A percentile compares a stretch with the other conserved stretches of the same genome.
phyloP scores from a whole-genome alignment of 2,888 invertebrate species.

The Lordiphosa andalusiaca region DNA sequence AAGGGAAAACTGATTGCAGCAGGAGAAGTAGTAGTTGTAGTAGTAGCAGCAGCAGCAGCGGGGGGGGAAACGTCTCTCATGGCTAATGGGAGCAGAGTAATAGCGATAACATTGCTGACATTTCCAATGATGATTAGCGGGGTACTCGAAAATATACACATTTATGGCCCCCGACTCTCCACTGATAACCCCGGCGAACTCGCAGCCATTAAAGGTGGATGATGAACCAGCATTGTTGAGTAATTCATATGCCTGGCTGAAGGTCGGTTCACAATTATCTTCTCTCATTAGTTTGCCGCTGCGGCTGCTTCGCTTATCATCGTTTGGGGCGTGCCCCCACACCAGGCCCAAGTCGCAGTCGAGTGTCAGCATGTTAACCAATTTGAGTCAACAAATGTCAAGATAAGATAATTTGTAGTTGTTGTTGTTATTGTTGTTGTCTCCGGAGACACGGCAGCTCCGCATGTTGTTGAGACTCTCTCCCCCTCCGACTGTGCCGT shows the following conservation, averaged over 20 bases:
- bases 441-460: slow-evolving; percentile 32
- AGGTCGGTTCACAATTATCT: slow-evolving; percentile 61
- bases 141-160: slow-evolving; percentile 19
- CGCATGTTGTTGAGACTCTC: slow-evolving; percentile 19
- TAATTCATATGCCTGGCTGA: slow-evolving; percentile 64
- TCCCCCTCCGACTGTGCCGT: background rate
- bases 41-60: background rate
- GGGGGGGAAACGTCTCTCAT: slow-evolving; percentile 13
- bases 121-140: slow-evolving; percentile 33
- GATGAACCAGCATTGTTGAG: slow-evolving; percentile 51
- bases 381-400: slow-evolving; percentile 71
- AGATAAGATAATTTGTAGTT: slow-evolving; percentile 55
- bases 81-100: slow-evolving; percentile 48
- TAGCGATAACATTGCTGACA: slow-evolving; percentile 58
- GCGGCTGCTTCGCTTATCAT: slow-evolving; percentile 27
- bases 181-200: slow-evolving; percentile 49
- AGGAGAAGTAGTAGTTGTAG: background rate
- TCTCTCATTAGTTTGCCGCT: slow-evolving; percentile 9
- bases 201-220: slow-evolving; percentile 11
- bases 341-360: slow-evolving; percentile 32
- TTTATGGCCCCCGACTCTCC: slow-evolving; percentile 15
- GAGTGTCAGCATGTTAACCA: slow-evolving; percentile 72
- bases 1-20: slow-evolving; percentile 49
- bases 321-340: slow-evolving; percentile 9
- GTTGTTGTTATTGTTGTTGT: too few relatives aligned